Conservation (phyloP, 2,113 vertebrate genomes). For the Microcebus griseorufus region DNA sequence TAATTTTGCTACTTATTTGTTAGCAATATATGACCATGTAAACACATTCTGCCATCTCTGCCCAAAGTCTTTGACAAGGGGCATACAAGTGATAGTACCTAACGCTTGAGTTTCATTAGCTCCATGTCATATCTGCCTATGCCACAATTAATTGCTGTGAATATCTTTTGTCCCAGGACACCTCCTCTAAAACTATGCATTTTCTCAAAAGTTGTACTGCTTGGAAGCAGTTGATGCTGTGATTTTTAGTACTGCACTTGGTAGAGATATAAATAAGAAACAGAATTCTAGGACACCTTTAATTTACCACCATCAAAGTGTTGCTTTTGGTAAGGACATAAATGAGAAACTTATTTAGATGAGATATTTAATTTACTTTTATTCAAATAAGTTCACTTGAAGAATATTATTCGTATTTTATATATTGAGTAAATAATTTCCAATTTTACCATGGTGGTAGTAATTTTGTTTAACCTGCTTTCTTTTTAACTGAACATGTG, state of each 20-base stretch:
- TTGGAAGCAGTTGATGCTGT: neutral
- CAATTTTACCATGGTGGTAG: neutral
- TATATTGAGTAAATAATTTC: neutral
- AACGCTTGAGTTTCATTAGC: neutral
- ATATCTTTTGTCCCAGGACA: neutral
- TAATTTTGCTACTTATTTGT: neutral
- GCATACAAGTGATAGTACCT: neutral
- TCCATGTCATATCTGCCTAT: neutral
- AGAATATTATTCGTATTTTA: neutral
- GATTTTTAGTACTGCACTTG: neutral
- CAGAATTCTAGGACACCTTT: neutral
- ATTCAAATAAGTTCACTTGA: constrained; percentile 7
- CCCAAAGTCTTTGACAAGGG: neutral
- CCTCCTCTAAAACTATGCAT: neutral
- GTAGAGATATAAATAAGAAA: neutral
- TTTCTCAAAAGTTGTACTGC: neutral
- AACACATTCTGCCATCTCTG: neutral
- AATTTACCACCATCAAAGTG: neutral
- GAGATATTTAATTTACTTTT: neutral
- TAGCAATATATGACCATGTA: neutral
- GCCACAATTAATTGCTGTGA: neutral
- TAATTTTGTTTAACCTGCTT: neutral
- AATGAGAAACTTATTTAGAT: neutral
- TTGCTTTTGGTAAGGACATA: constrained; percentile 8
- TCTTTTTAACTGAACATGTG: neutral